A percentile compares a stretch with the other conserved stretches of the same genome.
Conservation (phyloP, 2,888 invertebrate genomes). For the Cremastinae sp. region DNA sequence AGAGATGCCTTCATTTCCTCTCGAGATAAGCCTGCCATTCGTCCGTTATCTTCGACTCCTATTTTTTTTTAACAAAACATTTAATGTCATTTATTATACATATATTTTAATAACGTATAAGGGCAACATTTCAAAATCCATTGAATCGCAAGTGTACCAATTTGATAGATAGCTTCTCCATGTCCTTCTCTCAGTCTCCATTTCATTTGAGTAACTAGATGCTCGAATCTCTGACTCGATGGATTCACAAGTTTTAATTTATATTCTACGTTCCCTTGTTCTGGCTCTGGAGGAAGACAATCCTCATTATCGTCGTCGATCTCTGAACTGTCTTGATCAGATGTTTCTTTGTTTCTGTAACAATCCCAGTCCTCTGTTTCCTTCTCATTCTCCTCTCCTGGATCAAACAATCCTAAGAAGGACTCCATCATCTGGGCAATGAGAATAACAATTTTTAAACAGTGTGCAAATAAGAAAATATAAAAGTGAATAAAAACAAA, state of each 20-base stretch:
- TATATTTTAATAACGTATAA: no score
- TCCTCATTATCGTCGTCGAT: slow-evolving; percentile 81
- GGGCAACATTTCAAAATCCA: no score
- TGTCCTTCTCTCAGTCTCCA: slow-evolving; percentile 98
- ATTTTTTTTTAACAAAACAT: not conserved
- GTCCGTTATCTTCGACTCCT: slow-evolving; percentile 93
- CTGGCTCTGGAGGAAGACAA: slow-evolving; percentile 92
- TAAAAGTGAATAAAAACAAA: not conserved
- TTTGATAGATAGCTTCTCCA: slow-evolving; percentile 98
- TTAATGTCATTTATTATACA: slow-evolving; percentile 1
- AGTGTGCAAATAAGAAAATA: not conserved
- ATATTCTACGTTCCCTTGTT: slow-evolving; percentile 97
- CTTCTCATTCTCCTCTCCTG: slow-evolving; percentile 76
- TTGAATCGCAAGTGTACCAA: slow-evolving; percentile 81
- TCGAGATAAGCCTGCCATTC: slow-evolving; percentile 90
- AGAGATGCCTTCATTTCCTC: slow-evolving; percentile 93
- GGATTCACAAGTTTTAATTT: slow-evolving; percentile 97
- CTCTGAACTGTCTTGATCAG: slow-evolving; percentile 79
- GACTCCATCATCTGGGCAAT: slow-evolving; percentile 86
- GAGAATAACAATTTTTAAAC: not conserved
- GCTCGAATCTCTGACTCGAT: slow-evolving; percentile 94
- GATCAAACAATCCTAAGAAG: slow-evolving; percentile 91
- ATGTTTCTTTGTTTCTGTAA: slow-evolving; percentile 79
- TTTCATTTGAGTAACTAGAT: slow-evolving; percentile 98
- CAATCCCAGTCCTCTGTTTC: slow-evolving; percentile 82